Evolutionary conservation across 2,888 invertebrate genomes (phyloP).

Genomic region (Xanthorhoe designata): DNA sequence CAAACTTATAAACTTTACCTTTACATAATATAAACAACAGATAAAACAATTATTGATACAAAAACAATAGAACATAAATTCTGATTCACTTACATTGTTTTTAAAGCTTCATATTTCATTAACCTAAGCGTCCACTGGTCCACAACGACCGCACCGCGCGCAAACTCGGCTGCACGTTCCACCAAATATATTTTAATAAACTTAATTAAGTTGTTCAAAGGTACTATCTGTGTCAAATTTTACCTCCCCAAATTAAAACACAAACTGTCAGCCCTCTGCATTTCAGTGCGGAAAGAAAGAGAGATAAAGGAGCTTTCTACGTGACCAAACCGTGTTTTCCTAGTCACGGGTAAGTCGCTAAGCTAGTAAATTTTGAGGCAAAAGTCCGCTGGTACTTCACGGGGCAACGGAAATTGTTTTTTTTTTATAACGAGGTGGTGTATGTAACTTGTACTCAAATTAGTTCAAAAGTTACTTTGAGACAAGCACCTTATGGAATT

Average conservation of each 20-base stretch:
- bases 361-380: slow-evolving; percentile 19
- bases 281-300: slow-evolving; percentile 60
- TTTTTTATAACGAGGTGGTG: not conserved
- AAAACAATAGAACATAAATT: not conserved
- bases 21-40: not conserved
- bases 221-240: slow-evolving; percentile 76
- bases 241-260: slow-evolving; percentile 70
- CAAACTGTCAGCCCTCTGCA: slow-evolving; percentile 59
- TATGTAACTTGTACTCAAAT: no score
- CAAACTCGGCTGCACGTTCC: slow-evolving; percentile 59
- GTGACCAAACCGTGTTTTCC: slow-evolving; percentile 60
- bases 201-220: slow-evolving; percentile 78
- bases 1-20: no score
- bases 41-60: not conserved
- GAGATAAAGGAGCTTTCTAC: slow-evolving; percentile 67
- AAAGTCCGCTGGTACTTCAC: slow-evolving; percentile 20
- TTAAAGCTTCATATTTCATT: not conserved
- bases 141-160: not conserved
- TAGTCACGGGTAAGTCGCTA: slow-evolving; percentile 36
- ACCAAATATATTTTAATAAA: slow-evolving; percentile 81
- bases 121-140: not conserved
- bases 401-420: slow-evolving; percentile 9
- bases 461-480: no score
- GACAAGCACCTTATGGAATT: no score
- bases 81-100: not conserved